Percentiles rank a stretch among this genome's conserved stretches.
Conservation (phyloP, 2,113 vertebrate species). For the Oceanodroma tethys region DNA sequence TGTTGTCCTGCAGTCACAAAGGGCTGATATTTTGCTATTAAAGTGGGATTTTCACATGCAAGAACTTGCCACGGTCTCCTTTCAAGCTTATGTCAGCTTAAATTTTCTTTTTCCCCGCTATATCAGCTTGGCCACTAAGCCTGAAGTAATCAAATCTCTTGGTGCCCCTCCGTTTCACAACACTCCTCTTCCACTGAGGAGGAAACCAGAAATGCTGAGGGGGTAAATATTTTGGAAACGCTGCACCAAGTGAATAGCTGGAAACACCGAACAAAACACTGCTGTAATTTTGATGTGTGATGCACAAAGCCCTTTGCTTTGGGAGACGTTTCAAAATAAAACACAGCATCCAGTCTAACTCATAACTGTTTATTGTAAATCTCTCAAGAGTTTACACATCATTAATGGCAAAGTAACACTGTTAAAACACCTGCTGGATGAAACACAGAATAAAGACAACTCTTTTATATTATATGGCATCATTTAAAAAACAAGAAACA, state of each 20-base stretch:
- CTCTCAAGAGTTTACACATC: slow-evolving; percentile 60
- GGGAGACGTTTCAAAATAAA: neutral
- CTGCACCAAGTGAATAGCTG: neutral
- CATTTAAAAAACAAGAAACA: slow-evolving; percentile 34
- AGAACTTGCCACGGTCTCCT: neutral
- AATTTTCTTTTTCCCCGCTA: neutral
- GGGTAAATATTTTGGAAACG: neutral
- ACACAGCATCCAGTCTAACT: neutral
- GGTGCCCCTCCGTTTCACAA: neutral
- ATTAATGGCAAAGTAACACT: slow-evolving; percentile 70
- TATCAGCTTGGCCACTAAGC: neutral
- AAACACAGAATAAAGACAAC: slow-evolving; percentile 66
- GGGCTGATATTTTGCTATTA: neutral
- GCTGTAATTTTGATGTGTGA: neutral
- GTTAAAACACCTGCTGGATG: slow-evolving; percentile 58
- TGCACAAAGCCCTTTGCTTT: neutral
- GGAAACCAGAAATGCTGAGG: neutral
- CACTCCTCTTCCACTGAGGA: neutral
- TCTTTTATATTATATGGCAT: slow-evolving; percentile 21
- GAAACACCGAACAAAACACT: neutral
- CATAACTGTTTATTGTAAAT: slow-evolving; percentile 72
- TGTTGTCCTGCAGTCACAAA: neutral
- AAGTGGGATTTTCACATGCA: neutral
- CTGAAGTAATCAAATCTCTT: neutral
- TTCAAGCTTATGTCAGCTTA: neutral